Evolutionary conservation across 2,797 vertebrate genomes (phyloP).

Genomic region (Catharus ustulatus): DNA sequence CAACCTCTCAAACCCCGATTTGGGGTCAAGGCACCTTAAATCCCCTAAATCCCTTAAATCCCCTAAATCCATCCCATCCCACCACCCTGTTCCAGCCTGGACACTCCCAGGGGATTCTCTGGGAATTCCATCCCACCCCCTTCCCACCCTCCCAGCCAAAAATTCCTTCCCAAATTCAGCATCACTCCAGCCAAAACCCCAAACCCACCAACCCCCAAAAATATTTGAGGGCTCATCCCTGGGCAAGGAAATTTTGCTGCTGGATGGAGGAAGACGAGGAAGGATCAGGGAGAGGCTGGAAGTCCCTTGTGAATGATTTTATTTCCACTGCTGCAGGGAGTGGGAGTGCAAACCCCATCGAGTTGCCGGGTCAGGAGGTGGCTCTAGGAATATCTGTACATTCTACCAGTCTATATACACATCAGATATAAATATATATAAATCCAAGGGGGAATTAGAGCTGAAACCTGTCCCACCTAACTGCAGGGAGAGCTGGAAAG

Average conservation of each 20-base stretch:
- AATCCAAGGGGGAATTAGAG: conserved; percentile 20
- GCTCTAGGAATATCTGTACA: conserved; percentile 13
- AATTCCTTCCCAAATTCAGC: neutral
- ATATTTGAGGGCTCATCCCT: neutral
- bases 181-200: accelerated
- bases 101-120: neutral
- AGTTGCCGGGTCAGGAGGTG: neutral
- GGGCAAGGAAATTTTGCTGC: neutral
- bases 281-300: neutral
- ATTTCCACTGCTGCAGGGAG: conserved; percentile 37
- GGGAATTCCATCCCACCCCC: neutral
- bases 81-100: neutral
- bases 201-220: neutral
- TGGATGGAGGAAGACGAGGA: neutral
- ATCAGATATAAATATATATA: conserved; percentile 54
- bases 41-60: neutral
- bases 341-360: conserved; percentile 41
- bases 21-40: neutral
- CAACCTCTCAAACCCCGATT: no score
- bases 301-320: conserved; percentile 47
- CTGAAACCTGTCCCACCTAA: neutral
- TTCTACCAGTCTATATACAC: conserved; percentile 60
- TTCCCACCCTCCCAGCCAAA: neutral
- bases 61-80: neutral
- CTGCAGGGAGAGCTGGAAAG: neutral